Percentiles rank a stretch among this genome's conserved stretches.
Evolutionary conservation across 2,797 vertebrate genomes (phyloP).

Genomic region (Phalloptychus januarius): DNA sequence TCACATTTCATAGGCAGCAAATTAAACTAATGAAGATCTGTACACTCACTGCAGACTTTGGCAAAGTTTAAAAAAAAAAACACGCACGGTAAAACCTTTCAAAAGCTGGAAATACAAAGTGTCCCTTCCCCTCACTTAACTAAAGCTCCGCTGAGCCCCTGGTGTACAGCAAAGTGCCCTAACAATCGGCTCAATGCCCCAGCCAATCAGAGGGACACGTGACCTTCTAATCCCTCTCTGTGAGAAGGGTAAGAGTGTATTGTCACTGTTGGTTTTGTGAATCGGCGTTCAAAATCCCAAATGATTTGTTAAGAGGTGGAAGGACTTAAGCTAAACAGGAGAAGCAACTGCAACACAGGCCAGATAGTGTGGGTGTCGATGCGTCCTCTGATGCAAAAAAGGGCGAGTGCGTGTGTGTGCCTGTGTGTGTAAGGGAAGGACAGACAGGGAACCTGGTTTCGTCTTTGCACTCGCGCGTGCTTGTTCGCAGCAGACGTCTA

Average conservation of each 20-base stretch:
- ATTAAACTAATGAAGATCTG: slow-evolving; percentile 29
- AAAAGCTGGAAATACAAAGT: slow-evolving; percentile 77
- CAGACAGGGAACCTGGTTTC: slow-evolving; percentile 47
- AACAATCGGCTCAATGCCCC: slow-evolving; percentile 92
- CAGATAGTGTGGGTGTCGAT: slow-evolving; percentile 66
- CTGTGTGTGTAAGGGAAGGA: slow-evolving; percentile 20
- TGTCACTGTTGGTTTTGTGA: slow-evolving; percentile 93
- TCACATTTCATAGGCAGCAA: slow-evolving; percentile 20
- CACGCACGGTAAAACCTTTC: slow-evolving; percentile 50
- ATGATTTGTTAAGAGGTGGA: slow-evolving; percentile 89
- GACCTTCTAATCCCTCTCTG: slow-evolving; percentile 94
- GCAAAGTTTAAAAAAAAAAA: slow-evolving; percentile 38
- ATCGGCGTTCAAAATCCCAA: slow-evolving; percentile 88
- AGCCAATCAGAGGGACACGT: slow-evolving; percentile 92
- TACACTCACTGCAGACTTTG: slow-evolving; percentile 5
- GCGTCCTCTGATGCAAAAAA: slow-evolving; percentile 38
- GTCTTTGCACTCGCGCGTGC: slow-evolving; percentile 38
- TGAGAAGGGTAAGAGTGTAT: slow-evolving; percentile 88
- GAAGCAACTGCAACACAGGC: slow-evolving; percentile 77
- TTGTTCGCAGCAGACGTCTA: slow-evolving; percentile 20
- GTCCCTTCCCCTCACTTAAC: slow-evolving; percentile 79
- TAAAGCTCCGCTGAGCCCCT: slow-evolving; percentile 86
- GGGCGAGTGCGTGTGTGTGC: slow-evolving; percentile 6
- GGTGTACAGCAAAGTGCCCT: slow-evolving; percentile 86
- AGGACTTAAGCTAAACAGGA: slow-evolving; percentile 83